Evolutionary conservation across 2,888 invertebrate species (phyloP).

Genomic region (Druceiella hillmani): DNA sequence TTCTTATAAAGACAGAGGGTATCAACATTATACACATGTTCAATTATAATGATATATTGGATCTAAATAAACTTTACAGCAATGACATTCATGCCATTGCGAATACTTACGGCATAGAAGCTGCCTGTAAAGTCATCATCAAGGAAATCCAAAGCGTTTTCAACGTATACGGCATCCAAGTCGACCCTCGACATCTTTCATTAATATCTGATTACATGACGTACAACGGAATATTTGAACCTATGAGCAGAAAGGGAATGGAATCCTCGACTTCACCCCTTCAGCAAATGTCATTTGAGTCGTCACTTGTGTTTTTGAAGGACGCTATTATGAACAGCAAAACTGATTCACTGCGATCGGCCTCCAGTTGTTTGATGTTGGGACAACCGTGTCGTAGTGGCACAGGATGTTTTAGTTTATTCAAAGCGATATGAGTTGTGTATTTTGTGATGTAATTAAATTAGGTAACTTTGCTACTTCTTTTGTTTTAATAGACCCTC

Average conservation of each 20-base stretch:
- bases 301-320: constrained; percentile 79
- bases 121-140: constrained; percentile 84
- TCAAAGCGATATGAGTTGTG: no score
- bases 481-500: no score
- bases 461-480: no score
- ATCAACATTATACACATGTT: constrained; percentile 91
- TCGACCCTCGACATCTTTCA: constrained; percentile 89
- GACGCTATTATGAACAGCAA: constrained; percentile 69
- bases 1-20: constrained; percentile 88
- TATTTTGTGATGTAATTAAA: no score
- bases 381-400: constrained; percentile 80
- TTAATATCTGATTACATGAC: constrained; percentile 98
- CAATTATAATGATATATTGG: constrained; percentile 69
- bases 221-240: constrained; percentile 81
- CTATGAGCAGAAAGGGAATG: constrained; percentile 89
- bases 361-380: constrained; percentile 81
- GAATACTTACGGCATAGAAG: constrained; percentile 92
- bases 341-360: constrained; percentile 70
- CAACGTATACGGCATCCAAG: constrained; percentile 93
- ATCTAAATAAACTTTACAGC: constrained; percentile 79
- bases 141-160: constrained; percentile 96
- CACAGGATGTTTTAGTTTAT: constrained; percentile 68
- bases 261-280: constrained; percentile 86
- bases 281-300: constrained; percentile 98
- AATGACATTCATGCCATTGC: constrained; percentile 94